phyloP scores from a whole-genome alignment of 2,888 invertebrate genomes.

The Melolontha melolontha region DNA sequence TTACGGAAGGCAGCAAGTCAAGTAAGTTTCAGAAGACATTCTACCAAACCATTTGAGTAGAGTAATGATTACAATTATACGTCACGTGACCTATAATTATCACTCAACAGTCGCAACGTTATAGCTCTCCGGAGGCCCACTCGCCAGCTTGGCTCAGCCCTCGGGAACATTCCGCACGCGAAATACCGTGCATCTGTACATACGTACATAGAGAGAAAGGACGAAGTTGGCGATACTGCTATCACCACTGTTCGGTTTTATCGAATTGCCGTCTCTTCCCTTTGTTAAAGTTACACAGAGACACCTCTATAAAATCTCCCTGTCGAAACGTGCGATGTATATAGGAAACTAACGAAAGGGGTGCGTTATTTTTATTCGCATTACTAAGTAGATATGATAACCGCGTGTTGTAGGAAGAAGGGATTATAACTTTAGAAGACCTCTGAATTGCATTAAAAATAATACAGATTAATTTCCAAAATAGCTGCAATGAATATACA shows the following conservation, averaged over 20 bases:
- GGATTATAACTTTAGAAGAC: too few relatives aligned
- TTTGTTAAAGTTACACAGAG: slow-evolving; percentile 15
- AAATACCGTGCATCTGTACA: slow-evolving; percentile 46
- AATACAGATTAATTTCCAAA: too few relatives aligned
- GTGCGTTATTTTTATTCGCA: too few relatives aligned
- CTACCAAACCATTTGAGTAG: slow-evolving; percentile 48
- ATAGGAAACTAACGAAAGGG: too few relatives aligned
- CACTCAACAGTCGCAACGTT: slow-evolving; percentile 61
- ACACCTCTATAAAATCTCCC: not conserved
- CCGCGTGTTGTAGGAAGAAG: too few relatives aligned
- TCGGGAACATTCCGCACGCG: slow-evolving; percentile 51
- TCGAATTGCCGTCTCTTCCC: slow-evolving; percentile 10
- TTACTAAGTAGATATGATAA: too few relatives aligned
- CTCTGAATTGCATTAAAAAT: too few relatives aligned
- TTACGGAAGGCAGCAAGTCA: slow-evolving; percentile 3
- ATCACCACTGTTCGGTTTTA: not conserved
- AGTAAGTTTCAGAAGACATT: slow-evolving; percentile 46
- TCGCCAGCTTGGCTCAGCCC: slow-evolving; percentile 50
- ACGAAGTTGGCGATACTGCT: slow-evolving; percentile 14
- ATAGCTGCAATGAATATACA: too few relatives aligned
- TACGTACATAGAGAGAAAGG: slow-evolving; percentile 10
- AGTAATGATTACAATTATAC: slow-evolving; percentile 63
- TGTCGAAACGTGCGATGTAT: not conserved
- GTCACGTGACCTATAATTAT: slow-evolving; percentile 65
- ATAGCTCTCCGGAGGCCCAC: slow-evolving; percentile 53